phyloP scores from a whole-genome alignment of 1,140 invertebrate genomes.

The Vollenhovia emeryi region DNA sequence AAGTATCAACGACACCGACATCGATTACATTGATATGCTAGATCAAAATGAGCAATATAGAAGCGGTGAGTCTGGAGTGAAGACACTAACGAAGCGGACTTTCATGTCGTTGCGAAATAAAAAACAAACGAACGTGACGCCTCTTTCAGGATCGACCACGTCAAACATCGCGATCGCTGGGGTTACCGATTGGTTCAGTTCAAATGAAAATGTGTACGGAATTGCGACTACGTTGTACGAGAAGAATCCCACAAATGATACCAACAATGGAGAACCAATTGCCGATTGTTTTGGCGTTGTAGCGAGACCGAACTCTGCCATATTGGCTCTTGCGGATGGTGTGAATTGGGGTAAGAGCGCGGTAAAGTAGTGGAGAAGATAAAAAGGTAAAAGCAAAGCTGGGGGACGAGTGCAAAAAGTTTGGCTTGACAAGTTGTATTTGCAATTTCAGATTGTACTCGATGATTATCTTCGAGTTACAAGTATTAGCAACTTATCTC shows the following conservation, averaged over 20 bases:
- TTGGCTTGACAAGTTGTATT: slow-evolving; percentile 3
- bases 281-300: slow-evolving; percentile 96
- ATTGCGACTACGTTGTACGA: slow-evolving; percentile 92
- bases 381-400: neutral
- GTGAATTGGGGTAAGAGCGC: slow-evolving; percentile 94
- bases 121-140: neutral
- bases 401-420: neutral
- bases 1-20: slow-evolving; percentile 89
- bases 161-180: slow-evolving; percentile 86
- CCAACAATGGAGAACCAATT: slow-evolving; percentile 94
- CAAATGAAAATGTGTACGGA: slow-evolving; percentile 89
- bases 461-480: neutral
- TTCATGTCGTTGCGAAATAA: neutral
- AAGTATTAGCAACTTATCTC: neutral
- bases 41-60: slow-evolving; percentile 86
- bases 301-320: slow-evolving; percentile 91
- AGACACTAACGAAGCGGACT: neutral
- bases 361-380: neutral
- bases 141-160: slow-evolving; percentile 55
- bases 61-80: slow-evolving; percentile 77
- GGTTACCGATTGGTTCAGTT: slow-evolving; percentile 89
- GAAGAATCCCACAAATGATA: slow-evolving; percentile 91
- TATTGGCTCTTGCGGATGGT: slow-evolving; percentile 95
- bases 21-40: slow-evolving; percentile 91
- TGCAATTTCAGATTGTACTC: neutral